Base-by-base conservation (phyloP, 1,140 invertebrate species). In the Coelopa frigida region DNA sequence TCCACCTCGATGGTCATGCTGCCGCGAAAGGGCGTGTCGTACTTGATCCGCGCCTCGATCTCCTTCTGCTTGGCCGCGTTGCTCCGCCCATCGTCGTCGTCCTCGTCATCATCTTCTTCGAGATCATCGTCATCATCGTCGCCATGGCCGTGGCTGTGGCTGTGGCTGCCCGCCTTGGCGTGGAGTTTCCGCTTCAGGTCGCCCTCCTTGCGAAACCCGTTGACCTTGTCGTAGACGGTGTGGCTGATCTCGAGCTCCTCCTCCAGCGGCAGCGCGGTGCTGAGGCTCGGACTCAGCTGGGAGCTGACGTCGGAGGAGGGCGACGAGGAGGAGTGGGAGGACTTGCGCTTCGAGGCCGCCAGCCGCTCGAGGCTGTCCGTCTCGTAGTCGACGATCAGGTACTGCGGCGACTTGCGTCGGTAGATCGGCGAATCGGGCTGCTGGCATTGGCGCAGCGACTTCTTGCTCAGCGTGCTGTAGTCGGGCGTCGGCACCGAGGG, bases 221-320 rank as follows among this genome's bases (percentile, higher is more conserved):
- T 52, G 2, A 57, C 31, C 3, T 56, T 58, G 48, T 70, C 58
- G 49, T 78, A 79, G 2, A 85, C 76, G 3, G 81, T 80, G 60
- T 86, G 86, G 48, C 76, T 74, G 72, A 85, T 85, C 4, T 83
- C 85, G 46, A 87, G 61, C 65, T 87, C 84, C 70, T 87, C 84
- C 54, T 86, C 84, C 64, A 86, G 73, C 0, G 83, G 83, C 40
- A 86, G 54, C 5, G 82, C 81, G 2, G 77, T 76, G 40, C 81
- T 84, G 23, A 83, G 56, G 37, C 78, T 79, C 2, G 83, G 81
- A 57, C 79, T 83, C 0, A 81, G 76, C 56, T 84, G 81, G 4
- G 81, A 79, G 46, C 79, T 81, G 1, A 79, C 70, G 24, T 79
- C 58, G 35, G 81, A 78, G 15, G 85, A 80, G 1, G 78, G 77